phyloP scores from a whole-genome alignment of 2,797 vertebrate genomes.

The Cyclura pinguis region DNA sequence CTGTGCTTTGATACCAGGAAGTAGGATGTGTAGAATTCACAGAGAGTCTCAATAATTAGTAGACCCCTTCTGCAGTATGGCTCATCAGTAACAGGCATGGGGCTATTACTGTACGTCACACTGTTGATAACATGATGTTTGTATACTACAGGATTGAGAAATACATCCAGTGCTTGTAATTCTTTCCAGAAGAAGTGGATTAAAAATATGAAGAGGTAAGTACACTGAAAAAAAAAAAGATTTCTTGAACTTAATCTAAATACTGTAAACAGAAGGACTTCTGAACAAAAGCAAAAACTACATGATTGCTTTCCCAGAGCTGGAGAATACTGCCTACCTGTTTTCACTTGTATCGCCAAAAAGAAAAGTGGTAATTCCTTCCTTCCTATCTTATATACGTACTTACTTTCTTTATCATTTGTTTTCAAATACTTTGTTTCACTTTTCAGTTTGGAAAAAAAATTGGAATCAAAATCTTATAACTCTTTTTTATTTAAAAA shows the following conservation, averaged over 20 bases:
- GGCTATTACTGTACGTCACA: neutral
- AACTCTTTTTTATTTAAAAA: no score
- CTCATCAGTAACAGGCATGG: neutral
- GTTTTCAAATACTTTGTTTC: neutral
- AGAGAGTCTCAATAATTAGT: constrained; percentile 22
- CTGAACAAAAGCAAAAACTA: neutral
- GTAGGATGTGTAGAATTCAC: constrained; percentile 27
- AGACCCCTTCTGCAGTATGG: neutral
- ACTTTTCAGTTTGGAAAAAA: neutral
- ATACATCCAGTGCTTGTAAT: neutral
- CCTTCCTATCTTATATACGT: neutral
- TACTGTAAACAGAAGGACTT: neutral
- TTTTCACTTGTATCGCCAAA: neutral
- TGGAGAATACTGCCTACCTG: neutral
- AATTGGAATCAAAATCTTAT: no score
- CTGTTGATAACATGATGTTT: neutral
- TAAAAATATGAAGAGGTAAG: neutral
- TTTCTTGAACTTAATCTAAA: neutral
- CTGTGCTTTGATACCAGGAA: neutral
- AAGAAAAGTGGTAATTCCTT: neutral
- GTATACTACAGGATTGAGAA: neutral
- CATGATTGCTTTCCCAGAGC: neutral
- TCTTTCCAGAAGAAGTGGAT: neutral
- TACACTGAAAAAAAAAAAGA: neutral
- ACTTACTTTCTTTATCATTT: neutral